These are phyloP conservation scores for Mugil cephalus DNA, from an alignment of 2,113 vertebrate genomes.

Conservation along the genomic window DNA sequence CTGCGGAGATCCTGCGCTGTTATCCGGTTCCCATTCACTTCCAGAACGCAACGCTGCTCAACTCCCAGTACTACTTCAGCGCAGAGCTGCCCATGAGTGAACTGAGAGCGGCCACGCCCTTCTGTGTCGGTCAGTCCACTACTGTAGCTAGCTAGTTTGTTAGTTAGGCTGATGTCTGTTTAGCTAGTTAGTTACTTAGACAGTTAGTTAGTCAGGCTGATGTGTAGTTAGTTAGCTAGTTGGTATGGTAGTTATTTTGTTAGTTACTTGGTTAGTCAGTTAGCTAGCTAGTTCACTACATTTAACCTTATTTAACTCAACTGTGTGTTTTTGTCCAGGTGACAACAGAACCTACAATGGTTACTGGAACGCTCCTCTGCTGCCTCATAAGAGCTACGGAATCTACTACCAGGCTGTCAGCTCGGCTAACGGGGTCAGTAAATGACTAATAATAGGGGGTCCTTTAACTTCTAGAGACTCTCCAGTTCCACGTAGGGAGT, in stretches of 20 bases:
- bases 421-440: conserved; percentile 96
- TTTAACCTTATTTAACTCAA: background rate
- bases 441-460: too few relatives aligned
- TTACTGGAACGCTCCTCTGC: conserved; percentile 95
- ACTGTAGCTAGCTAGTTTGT: too few relatives aligned
- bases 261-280: background rate
- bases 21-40: conserved; percentile 95
- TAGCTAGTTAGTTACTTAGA: too few relatives aligned
- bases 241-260: too few relatives aligned
- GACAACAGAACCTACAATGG: conserved; percentile 96
- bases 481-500: too few relatives aligned
- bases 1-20: conserved; percentile 93
- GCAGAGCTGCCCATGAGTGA: conserved; percentile 91
- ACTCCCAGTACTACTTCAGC: conserved; percentile 94
- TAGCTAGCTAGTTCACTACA: background rate
- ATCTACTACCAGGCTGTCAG: conserved; percentile 98
- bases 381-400: conserved; percentile 97
- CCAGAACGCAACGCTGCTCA: conserved; percentile 90
- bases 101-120: conserved; percentile 86
- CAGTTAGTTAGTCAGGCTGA: background rate
- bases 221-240: background rate
- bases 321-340: conserved; percentile 64
- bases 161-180: background rate
- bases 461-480: too few relatives aligned
- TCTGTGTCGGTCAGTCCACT: conserved; percentile 86